These are phyloP conservation scores for Myopa testacea DNA, from an alignment of 2,888 invertebrate genomes.

Conservation along the genomic window DNA sequence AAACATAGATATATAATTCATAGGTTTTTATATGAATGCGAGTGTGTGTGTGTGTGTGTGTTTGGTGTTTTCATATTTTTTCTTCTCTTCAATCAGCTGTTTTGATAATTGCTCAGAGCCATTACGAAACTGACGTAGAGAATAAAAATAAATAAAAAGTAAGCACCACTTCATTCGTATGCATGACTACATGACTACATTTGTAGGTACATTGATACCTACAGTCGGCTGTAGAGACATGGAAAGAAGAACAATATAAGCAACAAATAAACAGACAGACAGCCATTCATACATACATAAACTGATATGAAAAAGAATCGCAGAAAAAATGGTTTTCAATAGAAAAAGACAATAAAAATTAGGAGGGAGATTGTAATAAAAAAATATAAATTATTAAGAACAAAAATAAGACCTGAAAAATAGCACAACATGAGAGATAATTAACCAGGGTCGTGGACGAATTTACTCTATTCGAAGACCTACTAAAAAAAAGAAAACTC, in stretches of 20 bases:
- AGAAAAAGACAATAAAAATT: too few species aligned
- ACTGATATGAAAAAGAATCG: too few species aligned
- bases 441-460: too few species aligned
- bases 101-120: slow-evolving; percentile 43
- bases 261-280: neutral
- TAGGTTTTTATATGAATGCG: slow-evolving; percentile 1
- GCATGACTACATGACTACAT: slow-evolving; percentile 31
- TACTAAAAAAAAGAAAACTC: too few species aligned
- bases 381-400: too few species aligned
- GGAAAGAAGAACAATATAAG: neutral
- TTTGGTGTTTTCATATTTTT: neutral
- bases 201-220: neutral
- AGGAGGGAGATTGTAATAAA: too few species aligned
- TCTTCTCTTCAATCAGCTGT: slow-evolving; percentile 49
- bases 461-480: too few species aligned
- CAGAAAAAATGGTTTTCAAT: too few species aligned
- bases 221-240: too few species aligned
- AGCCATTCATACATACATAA: neutral
- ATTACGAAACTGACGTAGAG: slow-evolving; percentile 46
- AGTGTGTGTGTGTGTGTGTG: neutral
- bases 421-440: too few species aligned
- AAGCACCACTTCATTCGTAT: slow-evolving; percentile 19
- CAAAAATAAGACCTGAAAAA: too few species aligned
- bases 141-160: neutral
- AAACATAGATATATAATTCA: too few species aligned